Evolutionary conservation across 2,797 vertebrate species (phyloP).

Genomic region (Telmatherina bonti): DNA sequence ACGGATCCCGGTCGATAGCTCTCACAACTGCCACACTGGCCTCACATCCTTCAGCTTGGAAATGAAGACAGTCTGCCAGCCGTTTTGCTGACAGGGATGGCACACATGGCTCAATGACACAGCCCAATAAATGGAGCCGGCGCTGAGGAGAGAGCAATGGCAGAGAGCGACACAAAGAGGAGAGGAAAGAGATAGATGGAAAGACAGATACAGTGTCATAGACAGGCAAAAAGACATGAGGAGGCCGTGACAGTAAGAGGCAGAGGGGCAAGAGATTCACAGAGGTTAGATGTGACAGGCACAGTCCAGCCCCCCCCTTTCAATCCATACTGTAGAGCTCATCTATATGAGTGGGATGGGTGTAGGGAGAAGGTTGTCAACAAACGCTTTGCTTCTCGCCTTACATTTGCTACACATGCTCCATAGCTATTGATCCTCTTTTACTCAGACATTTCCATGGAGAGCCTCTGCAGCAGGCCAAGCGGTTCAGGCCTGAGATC

Average conservation of each 20-base stretch:
- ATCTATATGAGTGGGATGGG: slow-evolving; percentile 48
- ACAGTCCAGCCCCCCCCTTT: slow-evolving; percentile 15
- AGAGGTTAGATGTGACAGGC: slow-evolving; percentile 37
- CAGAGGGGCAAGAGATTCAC: slow-evolving; percentile 16
- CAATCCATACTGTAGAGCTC: slow-evolving; percentile 56
- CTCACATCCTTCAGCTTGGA: slow-evolving; percentile 73
- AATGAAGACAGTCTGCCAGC: slow-evolving; percentile 74
- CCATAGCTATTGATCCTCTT: slow-evolving; percentile 69
- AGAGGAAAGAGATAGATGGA: slow-evolving; percentile 47
- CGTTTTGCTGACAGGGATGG: slow-evolving; percentile 74
- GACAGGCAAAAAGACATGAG: slow-evolving; percentile 42
- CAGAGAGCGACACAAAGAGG: slow-evolving; percentile 49
- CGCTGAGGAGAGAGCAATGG: slow-evolving; percentile 44
- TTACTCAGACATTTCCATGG: slow-evolving; percentile 53
- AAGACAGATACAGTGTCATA: slow-evolving; percentile 56
- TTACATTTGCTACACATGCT: slow-evolving; percentile 58
- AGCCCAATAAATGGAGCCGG: slow-evolving; percentile 65
- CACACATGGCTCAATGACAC: slow-evolving; percentile 73
- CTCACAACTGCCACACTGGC: slow-evolving; percentile 73
- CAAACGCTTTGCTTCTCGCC: slow-evolving; percentile 36
- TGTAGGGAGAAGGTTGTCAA: slow-evolving; percentile 56
- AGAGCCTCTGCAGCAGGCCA: slow-evolving; percentile 47
- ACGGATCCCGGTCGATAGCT: slow-evolving; percentile 76
- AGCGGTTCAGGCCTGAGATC: slow-evolving; percentile 59
- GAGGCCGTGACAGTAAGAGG: slow-evolving; percentile 39